Percentiles rank a stretch among this genome's conserved stretches.
Conservation (phyloP, 2,113 vertebrate genomes). For the Mastomys natalensis region DNA sequence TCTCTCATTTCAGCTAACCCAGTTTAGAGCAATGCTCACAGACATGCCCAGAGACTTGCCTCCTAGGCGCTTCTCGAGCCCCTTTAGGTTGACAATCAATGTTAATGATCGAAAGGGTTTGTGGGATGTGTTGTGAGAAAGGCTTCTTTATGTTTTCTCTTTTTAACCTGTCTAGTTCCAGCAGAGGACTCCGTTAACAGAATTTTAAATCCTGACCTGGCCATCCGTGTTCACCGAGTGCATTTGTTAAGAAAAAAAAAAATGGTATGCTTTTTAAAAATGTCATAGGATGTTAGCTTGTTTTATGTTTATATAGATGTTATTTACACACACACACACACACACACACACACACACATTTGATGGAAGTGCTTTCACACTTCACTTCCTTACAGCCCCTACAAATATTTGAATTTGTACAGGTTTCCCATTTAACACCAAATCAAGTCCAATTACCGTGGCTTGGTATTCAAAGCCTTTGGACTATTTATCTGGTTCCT, state of each 20-base stretch:
- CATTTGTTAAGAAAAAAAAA: slow-evolving; percentile 20
- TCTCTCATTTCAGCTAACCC: not conserved
- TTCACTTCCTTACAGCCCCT: not conserved
- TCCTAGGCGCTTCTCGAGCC: not conserved
- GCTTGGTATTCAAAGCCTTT: slow-evolving; percentile 11
- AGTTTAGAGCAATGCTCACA: not conserved
- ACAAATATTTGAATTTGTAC: slow-evolving; percentile 5
- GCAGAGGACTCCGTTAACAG: not conserved
- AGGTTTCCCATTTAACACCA: not conserved
- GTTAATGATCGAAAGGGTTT: not conserved
- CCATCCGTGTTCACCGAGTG: slow-evolving; percentile 13
- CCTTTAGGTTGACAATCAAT: not conserved
- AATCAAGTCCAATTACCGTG: not conserved
- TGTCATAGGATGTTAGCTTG: slow-evolving; percentile 20
- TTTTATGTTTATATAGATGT: not conserved
- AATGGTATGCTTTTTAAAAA: not conserved
- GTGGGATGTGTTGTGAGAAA: not conserved
- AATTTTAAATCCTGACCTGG: slow-evolving; percentile 21
- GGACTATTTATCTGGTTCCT: not conserved
- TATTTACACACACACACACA: too few species aligned
- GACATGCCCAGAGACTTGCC: not conserved
- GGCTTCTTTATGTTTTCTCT: not conserved
- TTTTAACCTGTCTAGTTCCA: not conserved
- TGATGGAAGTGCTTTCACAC: not conserved
- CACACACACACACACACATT: not conserved